Evolutionary conservation across 2,113 vertebrate species (phyloP).

Genomic region (Laticauda laticaudata): DNA sequence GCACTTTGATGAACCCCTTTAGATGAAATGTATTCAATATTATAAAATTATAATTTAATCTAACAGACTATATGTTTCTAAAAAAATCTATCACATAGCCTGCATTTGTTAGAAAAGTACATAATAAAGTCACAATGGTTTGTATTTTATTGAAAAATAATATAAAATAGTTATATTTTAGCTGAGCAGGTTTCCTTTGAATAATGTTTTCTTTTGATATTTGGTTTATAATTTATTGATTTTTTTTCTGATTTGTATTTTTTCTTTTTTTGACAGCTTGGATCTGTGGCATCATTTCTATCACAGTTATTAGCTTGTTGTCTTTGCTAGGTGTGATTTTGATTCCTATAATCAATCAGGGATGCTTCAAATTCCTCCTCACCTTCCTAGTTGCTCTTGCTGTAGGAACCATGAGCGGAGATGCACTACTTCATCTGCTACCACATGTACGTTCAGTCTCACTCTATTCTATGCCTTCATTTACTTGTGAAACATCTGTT

Average conservation of each 20-base stretch:
- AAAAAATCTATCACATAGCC: neutral
- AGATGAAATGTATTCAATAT: neutral
- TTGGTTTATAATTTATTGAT: constrained; percentile 33
- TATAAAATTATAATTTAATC: neutral
- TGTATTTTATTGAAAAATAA: neutral
- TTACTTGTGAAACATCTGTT: neutral
- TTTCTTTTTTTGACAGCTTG: constrained; percentile 73
- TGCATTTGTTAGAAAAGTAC: neutral
- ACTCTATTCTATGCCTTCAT: neutral
- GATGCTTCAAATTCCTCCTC: constrained; percentile 98
- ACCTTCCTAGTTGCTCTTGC: constrained; percentile 97
- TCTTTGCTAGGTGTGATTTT: constrained; percentile 94
- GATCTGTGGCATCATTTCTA: constrained; percentile 94
- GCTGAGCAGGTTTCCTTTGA: constrained; percentile 34
- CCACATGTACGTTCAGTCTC: constrained; percentile 83
- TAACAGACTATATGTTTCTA: neutral
- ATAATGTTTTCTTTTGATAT: neutral
- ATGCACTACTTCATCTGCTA: constrained; percentile 94
- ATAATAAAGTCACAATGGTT: neutral
- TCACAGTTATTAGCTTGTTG: constrained; percentile 97
- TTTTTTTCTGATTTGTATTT: constrained; percentile 53
- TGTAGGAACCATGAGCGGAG: constrained; percentile 96
- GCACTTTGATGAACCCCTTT: neutral
- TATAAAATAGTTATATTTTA: neutral
- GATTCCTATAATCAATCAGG: constrained; percentile 95